A percentile compares a stretch with the other conserved stretches of the same genome.
phyloP scores from a whole-genome alignment of 2,888 invertebrate genomes.

The Apodemia zela region DNA sequence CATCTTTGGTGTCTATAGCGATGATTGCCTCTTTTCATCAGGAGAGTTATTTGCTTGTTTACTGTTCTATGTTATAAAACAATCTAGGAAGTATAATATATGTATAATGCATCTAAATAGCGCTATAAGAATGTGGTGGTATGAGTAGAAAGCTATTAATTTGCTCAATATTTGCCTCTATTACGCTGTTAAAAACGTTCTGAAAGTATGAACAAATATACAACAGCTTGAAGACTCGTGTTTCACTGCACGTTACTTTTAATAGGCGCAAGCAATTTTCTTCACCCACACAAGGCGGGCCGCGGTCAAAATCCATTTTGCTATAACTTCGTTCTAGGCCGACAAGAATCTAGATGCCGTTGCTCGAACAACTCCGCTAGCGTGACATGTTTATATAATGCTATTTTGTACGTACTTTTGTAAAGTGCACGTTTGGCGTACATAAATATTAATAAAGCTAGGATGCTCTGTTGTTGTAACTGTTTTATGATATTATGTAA shows the following conservation, averaged over 20 bases:
- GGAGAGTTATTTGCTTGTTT: too few relatives aligned
- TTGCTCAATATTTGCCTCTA: not conserved
- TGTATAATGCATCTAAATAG: too few relatives aligned
- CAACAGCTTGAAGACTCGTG: conserved; percentile 16
- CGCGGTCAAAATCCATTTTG: conserved; percentile 35
- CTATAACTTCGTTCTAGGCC: conserved; percentile 28
- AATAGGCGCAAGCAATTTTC: conserved; percentile 34
- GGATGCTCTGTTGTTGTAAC: not conserved
- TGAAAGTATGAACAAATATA: conserved; percentile 26
- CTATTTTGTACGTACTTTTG: not conserved
- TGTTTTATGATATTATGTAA: not conserved
- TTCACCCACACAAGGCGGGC: conserved; percentile 31
- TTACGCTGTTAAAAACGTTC: not conserved
- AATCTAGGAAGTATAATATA: too few relatives aligned
- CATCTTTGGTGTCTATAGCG: too few relatives aligned
- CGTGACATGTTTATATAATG: conserved; percentile 16
- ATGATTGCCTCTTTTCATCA: too few relatives aligned
- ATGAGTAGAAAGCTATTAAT: not conserved
- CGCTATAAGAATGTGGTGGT: not conserved
- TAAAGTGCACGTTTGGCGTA: not conserved
- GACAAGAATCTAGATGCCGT: conserved; percentile 29
- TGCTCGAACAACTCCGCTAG: conserved; percentile 22
- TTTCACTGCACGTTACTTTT: conserved; percentile 35
- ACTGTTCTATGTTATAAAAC: too few relatives aligned
- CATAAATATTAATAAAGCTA: not conserved